These are phyloP conservation scores for Triplophysa bombifrons DNA, from an alignment of 2,797 vertebrate genomes.

Conservation along the genomic window DNA sequence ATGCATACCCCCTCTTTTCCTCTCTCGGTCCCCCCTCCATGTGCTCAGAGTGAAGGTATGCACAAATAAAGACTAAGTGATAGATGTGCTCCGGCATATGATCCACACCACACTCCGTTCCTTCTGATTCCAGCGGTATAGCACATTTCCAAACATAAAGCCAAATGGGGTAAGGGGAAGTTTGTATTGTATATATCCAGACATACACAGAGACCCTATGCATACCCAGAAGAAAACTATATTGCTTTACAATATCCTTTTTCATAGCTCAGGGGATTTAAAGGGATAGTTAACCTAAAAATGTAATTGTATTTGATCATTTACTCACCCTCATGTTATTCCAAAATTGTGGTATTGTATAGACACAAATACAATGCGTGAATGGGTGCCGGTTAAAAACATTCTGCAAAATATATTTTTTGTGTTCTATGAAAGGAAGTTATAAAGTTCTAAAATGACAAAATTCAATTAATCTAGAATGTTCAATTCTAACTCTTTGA, in stretches of 20 bases:
- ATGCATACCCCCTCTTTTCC: conserved; percentile 35
- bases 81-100: conserved; percentile 61
- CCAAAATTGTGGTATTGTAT: no score
- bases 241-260: background rate
- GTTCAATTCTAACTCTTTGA: no score
- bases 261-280: background rate
- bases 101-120: conserved; percentile 46
- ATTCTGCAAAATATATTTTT: no score
- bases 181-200: conserved; percentile 34
- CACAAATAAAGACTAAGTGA: conserved; percentile 60
- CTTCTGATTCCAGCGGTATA: conserved; percentile 37
- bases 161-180: conserved; percentile 15
- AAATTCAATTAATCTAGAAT: no score
- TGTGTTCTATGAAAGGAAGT: no score
- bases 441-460: no score
- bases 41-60: conserved; percentile 41
- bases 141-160: conserved; percentile 35
- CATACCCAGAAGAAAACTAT: conserved; percentile 25
- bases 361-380: no score
- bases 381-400: no score
- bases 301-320: background rate
- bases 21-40: conserved; percentile 27
- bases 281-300: background rate
- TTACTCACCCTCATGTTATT: background rate
- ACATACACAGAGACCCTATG: conserved; percentile 28